These are phyloP conservation scores for Pelecanus crispus DNA, from an alignment of 2,113 vertebrate genomes.

Conservation along the genomic window DNA sequence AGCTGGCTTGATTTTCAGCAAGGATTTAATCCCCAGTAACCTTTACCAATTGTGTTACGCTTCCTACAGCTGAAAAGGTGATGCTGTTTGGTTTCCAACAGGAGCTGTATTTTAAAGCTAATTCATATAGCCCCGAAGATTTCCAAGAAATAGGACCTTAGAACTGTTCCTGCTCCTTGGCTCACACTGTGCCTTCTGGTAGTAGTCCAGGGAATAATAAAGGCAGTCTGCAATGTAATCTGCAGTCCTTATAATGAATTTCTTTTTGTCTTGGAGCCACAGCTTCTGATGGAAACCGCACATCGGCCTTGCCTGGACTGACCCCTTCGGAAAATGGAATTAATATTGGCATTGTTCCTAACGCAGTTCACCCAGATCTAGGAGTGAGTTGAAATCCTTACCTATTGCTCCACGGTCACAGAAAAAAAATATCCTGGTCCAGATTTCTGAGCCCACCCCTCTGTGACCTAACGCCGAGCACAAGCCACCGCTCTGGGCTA, in stretches of 20 bases:
- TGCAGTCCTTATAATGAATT: not conserved
- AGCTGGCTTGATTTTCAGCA: not conserved
- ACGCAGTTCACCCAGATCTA: not conserved
- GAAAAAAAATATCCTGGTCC: not conserved
- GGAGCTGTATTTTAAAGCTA: not conserved
- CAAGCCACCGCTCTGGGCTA: not conserved
- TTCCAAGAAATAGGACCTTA: constrained; percentile 4
- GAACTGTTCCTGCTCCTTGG: not conserved
- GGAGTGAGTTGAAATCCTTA: not conserved
- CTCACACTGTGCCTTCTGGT: not conserved
- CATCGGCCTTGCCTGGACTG: not conserved
- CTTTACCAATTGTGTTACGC: not conserved
- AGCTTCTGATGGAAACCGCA: not conserved
- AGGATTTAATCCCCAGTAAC: not conserved
- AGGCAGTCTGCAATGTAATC: not conserved
- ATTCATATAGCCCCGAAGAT: not conserved
- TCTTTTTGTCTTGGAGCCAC: not conserved
- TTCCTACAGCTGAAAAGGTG: not conserved
- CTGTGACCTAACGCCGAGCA: not conserved
- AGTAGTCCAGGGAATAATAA: constrained; percentile 5
- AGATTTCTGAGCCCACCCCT: not conserved
- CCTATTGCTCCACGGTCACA: not conserved
- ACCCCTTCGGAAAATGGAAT: not conserved
- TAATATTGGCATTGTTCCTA: not conserved
- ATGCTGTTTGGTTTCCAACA: not conserved